Evolutionary conservation across 2,113 vertebrate genomes (phyloP), one percentile per base, ranked within the genome.

Genomic region (Corvus moneduloides): DNA sequence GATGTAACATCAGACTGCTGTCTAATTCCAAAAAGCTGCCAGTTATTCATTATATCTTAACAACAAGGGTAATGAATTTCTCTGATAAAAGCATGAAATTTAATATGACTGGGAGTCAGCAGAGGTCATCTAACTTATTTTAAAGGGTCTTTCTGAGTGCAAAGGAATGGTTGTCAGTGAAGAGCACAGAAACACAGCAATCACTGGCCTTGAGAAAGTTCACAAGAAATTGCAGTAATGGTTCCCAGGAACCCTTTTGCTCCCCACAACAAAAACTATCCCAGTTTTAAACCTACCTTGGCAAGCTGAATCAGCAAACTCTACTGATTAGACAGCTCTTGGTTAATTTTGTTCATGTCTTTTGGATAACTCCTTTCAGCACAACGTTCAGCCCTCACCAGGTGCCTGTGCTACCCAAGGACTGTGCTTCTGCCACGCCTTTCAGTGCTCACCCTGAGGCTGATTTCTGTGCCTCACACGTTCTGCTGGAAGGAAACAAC

Each of bases 11-110:
- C 76, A 83, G 46, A 23, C 51, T 55, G 33, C 59, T 91, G 63
- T 27, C 71, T 83, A 74, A 83, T 86, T 80, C 72, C 72, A 90
- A 63, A 96, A 88, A 84, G 78, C 72, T 87, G 27, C 59, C 63
- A 59, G 46, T 73, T 87, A 84, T 52, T 90, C 58, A 26, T 69
- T 27, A 26, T 62, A 54, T 67, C 35, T 74, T 83, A 67, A 62
- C 81, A 82, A 33, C 35, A 74, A 37, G 21, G 10, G 30, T 93
- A 74, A 96, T 67, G 4, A 90, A 95, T 88, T 94, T 71, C 27
- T 88, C 73, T 80, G 75, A 63, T 55, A 86, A 91, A 76, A 87
- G 10, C 72, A 63, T 74, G 41, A 55, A 69, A 86, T 56, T 79
- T 76, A 67, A 54, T 62, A 90, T 44, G 55, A 28, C 69, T 78